phyloP scores from a whole-genome alignment of 2,888 invertebrate species.

The Epinotia demarniana region DNA sequence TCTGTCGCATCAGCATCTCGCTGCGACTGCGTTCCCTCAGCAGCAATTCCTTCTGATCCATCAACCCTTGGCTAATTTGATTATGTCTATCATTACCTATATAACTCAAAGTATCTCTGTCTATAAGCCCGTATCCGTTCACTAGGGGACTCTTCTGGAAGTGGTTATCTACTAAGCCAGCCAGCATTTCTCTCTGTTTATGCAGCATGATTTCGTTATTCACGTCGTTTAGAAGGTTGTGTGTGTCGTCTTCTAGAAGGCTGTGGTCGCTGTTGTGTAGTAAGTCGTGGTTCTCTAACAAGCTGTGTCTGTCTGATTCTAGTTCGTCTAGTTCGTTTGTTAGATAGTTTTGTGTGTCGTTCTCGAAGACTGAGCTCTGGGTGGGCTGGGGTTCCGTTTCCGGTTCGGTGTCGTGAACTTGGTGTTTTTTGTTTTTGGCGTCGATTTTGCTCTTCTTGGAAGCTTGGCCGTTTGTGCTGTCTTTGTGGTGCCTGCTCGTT shows the following conservation, averaged over 20 bases:
- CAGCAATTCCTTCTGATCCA: slow-evolving; percentile 70
- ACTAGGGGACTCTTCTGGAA: slow-evolving; percentile 69
- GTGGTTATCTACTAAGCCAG: slow-evolving; percentile 72
- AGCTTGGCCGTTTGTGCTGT: slow-evolving; percentile 75
- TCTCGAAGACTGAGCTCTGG: slow-evolving; percentile 70
- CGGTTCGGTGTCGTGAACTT: slow-evolving; percentile 65
- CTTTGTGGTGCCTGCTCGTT: slow-evolving; percentile 70
- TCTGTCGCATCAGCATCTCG: slow-evolving; percentile 75
- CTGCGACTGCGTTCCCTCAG: slow-evolving; percentile 70
- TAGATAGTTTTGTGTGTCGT: slow-evolving; percentile 69
- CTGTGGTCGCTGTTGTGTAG: slow-evolving; percentile 79
- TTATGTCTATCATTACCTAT: slow-evolving; percentile 75
- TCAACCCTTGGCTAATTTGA: slow-evolving; percentile 73
- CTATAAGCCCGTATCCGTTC: slow-evolving; percentile 75
- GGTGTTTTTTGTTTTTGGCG: slow-evolving; percentile 81
- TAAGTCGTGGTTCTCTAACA: slow-evolving; percentile 78
- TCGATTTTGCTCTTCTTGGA: slow-evolving; percentile 75
- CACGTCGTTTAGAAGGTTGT: slow-evolving; percentile 71
- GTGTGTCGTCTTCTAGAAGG: slow-evolving; percentile 75
- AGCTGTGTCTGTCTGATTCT: slow-evolving; percentile 80
- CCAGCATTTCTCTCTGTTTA: slow-evolving; percentile 75
- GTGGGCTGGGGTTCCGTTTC: slow-evolving; percentile 52
- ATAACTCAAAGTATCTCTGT: slow-evolving; percentile 70
- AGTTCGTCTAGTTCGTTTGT: slow-evolving; percentile 77
- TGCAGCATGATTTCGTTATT: slow-evolving; percentile 74